Evolutionary conservation across 2,113 vertebrate genomes (phyloP), one percentile per base, ranked within the genome.

Genomic region (Myxocyprinus asiaticus): DNA sequence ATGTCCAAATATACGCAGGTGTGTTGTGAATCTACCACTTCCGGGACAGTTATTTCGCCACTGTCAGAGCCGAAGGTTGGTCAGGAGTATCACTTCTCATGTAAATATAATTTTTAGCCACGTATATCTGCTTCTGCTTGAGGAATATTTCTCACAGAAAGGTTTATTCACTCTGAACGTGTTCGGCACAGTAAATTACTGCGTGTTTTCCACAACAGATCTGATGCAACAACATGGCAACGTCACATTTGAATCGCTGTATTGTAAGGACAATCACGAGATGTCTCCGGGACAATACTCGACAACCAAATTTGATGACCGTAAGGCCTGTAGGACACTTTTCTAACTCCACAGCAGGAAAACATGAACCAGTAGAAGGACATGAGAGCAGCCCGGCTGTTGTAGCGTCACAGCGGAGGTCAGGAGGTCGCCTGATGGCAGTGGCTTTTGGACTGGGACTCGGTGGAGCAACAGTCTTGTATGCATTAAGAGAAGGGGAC

Each of bases 181-280:
- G 9, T 74, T 50, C 7, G 15, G 48, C 44, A 8, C 11, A 14
- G 72, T 33, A 59, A 48, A 42, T 6, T 42, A 11, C 71, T 62
- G 10, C 44, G 10, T 45, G 51, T 22, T 66, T 58, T 22, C 8
- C 2, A 45, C 67, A 22, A 77, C 1, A 9, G 9, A 67, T 80
- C 82, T 90, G 86, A 91, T 81, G 86, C 88, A 91, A 91, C 51
- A 87, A 91, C 51, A 87, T 83, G 84, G 89, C 91, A 90, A 86
- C 89, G 84, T 77, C 77, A 80, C 82, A 69, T 61, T 74, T 87
- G 51, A 83, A 33, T 47, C 79, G 83, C 14, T 66, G 75, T 75
- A n/a, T 92, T 4, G 15, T 87, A 9, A 85, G 81, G 7, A 78
- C 80, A 0, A 43, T 92, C 2, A 85, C 85, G 76, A 85, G 80